Evolutionary conservation across 1,140 invertebrate species (phyloP).

Genomic region (Zaprionus ghesquierei): DNA sequence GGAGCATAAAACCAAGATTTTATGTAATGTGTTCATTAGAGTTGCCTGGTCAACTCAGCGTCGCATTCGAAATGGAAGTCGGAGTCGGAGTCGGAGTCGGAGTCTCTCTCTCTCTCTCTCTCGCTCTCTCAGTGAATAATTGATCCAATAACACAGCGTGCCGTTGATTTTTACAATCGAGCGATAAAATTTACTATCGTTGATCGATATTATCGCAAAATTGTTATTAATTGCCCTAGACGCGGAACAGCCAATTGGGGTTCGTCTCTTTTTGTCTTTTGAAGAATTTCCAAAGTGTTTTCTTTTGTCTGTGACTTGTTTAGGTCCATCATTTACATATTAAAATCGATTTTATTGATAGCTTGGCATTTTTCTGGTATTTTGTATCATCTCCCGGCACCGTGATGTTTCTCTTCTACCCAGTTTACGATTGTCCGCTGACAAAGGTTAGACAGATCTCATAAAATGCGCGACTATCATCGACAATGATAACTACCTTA

Average conservation of each 20-base stretch:
- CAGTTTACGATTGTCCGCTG: constrained; percentile 53
- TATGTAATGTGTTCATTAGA: constrained; percentile 81
- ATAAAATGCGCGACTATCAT: constrained; percentile 54
- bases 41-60: constrained; percentile 18
- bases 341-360: constrained; percentile 53
- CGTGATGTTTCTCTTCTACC: constrained; percentile 13
- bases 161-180: constrained; percentile 75
- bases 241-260: background rate
- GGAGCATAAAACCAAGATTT: constrained; percentile 75
- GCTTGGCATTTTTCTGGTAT: constrained; percentile 68
- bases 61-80: background rate
- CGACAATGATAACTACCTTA: constrained; percentile 56
- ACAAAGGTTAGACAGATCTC: constrained; percentile 53
- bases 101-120: constrained; percentile 2
- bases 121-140: constrained; percentile 49
- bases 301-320: constrained; percentile 39
- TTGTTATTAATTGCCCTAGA: constrained; percentile 68
- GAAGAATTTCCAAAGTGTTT: constrained; percentile 39
- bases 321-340: constrained; percentile 63
- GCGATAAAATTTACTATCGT: constrained; percentile 72
- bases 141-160: constrained; percentile 77
- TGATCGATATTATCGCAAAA: constrained; percentile 76
- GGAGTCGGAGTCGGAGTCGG: background rate
- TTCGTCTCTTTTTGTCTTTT: constrained; percentile 15
- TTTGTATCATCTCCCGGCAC: constrained; percentile 41